Evolutionary conservation across 2,113 vertebrate genomes (phyloP).

Genomic region (Poeciliopsis occidentalis): DNA sequence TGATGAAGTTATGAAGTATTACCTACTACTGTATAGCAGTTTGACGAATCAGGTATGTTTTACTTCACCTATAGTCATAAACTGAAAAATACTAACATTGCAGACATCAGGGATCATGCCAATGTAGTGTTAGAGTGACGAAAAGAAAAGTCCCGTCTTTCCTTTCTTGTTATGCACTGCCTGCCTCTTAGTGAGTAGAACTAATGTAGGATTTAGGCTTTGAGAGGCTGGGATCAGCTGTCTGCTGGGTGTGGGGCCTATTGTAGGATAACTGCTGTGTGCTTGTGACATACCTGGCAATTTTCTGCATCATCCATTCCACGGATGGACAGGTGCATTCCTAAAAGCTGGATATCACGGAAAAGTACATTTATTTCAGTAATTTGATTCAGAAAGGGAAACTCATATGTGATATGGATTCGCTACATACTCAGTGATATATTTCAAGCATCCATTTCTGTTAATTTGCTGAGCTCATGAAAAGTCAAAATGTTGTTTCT

Average conservation of each 20-base stretch:
- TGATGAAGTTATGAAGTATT: conserved; percentile 84
- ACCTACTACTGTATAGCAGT: conserved; percentile 86
- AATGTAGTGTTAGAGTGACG: conserved; percentile 81
- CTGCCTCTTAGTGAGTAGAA: conserved; percentile 85
- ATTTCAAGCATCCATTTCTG: background rate
- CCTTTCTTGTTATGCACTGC: conserved; percentile 88
- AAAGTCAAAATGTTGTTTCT: background rate
- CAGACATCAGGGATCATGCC: too few species aligned
- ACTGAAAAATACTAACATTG: too few species aligned
- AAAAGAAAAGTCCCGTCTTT: conserved; percentile 80
- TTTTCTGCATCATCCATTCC: background rate
- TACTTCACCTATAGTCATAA: conserved; percentile 87
- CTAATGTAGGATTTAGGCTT: conserved; percentile 83
- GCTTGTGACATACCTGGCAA: conserved; percentile 11
- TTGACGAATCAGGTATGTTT: conserved; percentile 88
- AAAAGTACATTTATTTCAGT: background rate
- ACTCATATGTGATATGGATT: background rate
- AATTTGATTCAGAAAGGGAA: background rate
- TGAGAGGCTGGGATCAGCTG: conserved; percentile 79
- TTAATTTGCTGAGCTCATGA: background rate
- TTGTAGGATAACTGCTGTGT: conserved; percentile 43
- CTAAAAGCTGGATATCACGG: background rate
- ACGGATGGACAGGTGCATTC: background rate
- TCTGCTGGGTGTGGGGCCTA: conserved; percentile 66
- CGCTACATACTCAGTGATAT: background rate